Base-by-base conservation (phyloP, 2,888 invertebrate species). In the Tubulanus polymorphus region DNA sequence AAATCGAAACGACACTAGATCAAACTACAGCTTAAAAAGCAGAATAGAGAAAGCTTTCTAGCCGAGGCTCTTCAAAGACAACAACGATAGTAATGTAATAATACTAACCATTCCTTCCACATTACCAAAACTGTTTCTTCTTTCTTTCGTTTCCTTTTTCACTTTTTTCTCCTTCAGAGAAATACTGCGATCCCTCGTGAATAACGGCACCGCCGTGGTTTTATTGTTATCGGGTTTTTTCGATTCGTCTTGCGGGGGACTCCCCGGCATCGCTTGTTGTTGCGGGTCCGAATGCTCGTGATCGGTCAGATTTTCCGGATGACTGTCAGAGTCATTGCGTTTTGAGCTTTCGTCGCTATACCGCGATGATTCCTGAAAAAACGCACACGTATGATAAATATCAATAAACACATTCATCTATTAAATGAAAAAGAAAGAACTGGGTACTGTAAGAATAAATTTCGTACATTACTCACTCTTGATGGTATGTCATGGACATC, bases 281-380 rank as follows among this genome's bases (percentile, higher is more conserved):
- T n/a, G n/a, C n/a, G n/a, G n/a, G 15, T 41, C 41, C 6, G 41
- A 41, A 41, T 41, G 41, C 20, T 55, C 63, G 32, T 55, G 59
- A 46, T 65, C 64, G 15, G 60, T 63, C 30, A 49, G 29, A 63
- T 67, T 64, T 62, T 68, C 70, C 47, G 82, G 80, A 66, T 84
- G 82, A 55, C 68, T 64, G 62, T 84, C 84, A 37, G 83, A 83
- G 70, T 84, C 84, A 23, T 82, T 83, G 60, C 82, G 79, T 62
- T 83, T 81, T 25, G 83, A 83, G 65, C 83, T 83, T 68, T 84
- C 84, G 63, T 84, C 84, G 70, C 83, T 83, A 61, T 81, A 78
- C 51, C 55, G 37, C 41, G 20, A 20, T 18, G 41, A 41, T 20
- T 41, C 41, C 41, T 41, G 15, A 5, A 15, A 23, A 41, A 41